A percentile compares a stretch with the other conserved stretches of the same genome.
Evolutionary conservation across 2,113 vertebrate genomes (phyloP).

Genomic region (Phylloscopus whistleri): DNA sequence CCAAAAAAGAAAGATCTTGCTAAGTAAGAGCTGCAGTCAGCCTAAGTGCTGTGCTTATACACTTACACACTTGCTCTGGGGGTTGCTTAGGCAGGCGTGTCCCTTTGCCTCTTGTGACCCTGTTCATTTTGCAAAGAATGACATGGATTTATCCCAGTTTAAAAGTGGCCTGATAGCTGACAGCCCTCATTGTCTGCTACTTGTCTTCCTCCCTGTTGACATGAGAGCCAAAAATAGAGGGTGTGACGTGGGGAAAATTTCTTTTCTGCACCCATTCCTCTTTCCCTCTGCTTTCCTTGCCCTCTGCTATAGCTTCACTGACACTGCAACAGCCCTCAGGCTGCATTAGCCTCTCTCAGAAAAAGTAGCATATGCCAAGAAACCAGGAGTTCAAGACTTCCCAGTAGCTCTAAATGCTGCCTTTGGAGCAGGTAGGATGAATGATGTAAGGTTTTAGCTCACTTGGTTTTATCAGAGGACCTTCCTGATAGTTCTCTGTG

Average conservation of each 20-base stretch:
- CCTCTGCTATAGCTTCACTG: not conserved
- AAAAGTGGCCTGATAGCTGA: not conserved
- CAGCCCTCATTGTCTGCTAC: not conserved
- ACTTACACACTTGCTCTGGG: not conserved
- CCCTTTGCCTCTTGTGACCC: not conserved
- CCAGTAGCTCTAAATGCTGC: not conserved
- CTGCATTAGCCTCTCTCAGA: not conserved
- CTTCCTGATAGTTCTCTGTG: not conserved
- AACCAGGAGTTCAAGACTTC: not conserved
- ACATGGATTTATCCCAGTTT: not conserved
- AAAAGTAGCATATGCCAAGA: not conserved
- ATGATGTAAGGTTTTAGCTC: not conserved
- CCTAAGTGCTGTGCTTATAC: not conserved
- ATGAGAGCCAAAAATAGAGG: slow-evolving; percentile 11
- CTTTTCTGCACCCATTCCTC: not conserved
- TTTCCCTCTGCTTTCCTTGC: not conserved
- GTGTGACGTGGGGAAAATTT: not conserved
- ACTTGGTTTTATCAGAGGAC: not conserved
- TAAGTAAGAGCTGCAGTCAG: not conserved
- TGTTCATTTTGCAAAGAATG: not conserved
- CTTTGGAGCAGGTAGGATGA: not conserved
- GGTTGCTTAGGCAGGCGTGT: not conserved
- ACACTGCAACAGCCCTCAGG: not conserved
- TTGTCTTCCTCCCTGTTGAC: not conserved
- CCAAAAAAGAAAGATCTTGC: not conserved